Evolutionary conservation across 92 coral and sea anemone species (phyloP).

Genomic region (Umimayanthus chanpuru): DNA sequence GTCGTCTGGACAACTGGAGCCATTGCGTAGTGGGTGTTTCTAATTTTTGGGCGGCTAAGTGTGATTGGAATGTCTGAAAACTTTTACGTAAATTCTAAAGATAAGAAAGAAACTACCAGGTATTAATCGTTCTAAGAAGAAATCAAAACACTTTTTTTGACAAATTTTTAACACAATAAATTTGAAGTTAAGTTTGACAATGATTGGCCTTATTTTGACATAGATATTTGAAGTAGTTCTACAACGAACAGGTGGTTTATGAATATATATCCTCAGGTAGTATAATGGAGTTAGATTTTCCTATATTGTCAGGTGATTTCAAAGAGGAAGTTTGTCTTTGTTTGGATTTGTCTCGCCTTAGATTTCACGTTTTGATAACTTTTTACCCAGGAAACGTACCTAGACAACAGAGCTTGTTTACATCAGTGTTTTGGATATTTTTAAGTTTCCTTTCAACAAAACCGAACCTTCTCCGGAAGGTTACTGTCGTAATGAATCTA

Average conservation of each 20-base stretch:
- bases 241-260: constrained; percentile 10
- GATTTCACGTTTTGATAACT: neutral
- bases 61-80: constrained; percentile 17
- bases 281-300: neutral
- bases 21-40: neutral
- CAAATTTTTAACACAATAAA: neutral
- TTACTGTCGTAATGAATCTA: constrained; percentile 38
- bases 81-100: neutral
- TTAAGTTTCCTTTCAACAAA: constrained; percentile 22
- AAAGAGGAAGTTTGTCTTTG: constrained; percentile 15
- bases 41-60: constrained; percentile 2
- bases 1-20: neutral
- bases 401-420: constrained; percentile 39
- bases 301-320: neutral
- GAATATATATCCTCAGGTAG: neutral
- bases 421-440: neutral
- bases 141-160: neutral
- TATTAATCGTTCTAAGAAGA: neutral
- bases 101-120: neutral
- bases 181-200: neutral
- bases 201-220: neutral
- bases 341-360: neutral
- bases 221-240: neutral
- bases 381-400: constrained; percentile 25
- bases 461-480: constrained; percentile 44